A percentile compares a stretch with the other conserved stretches of the same genome.
Evolutionary conservation across 2,113 vertebrate species (phyloP).

Genomic region (Myanophis thanlyinensis): DNA sequence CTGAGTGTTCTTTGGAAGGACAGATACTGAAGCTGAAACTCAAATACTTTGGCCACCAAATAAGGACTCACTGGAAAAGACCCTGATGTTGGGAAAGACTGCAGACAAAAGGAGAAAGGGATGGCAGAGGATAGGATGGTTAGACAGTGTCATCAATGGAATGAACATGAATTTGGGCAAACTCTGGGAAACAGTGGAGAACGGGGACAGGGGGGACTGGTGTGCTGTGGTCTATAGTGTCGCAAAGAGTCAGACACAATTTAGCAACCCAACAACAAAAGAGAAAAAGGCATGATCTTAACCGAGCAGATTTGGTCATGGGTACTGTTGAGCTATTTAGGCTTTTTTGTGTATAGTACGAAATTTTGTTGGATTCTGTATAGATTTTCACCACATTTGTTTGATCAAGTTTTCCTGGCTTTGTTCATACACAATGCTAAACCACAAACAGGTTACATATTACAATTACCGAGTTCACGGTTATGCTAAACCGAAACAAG

Average conservation of each 20-base stretch:
- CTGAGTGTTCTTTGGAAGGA: no score
- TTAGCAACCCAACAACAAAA: neutral
- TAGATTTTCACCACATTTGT: neutral
- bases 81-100: neutral
- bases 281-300: neutral
- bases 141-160: neutral
- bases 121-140: neutral
- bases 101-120: neutral
- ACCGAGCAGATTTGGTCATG: neutral
- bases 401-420: neutral
- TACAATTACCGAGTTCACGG: neutral
- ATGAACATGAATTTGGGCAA: neutral
- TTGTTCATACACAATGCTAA: neutral
- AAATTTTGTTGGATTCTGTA: neutral
- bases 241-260: neutral
- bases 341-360: neutral
- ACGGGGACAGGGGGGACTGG: fast-evolving
- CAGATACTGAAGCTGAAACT: no score
- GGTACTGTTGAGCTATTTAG: neutral
- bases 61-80: neutral
- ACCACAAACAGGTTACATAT: neutral
- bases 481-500: neutral
- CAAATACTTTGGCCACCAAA: neutral
- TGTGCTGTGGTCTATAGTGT: neutral
- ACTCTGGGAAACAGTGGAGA: neutral